Conservation (phyloP, 1,140 invertebrate species). For the Trigoniulus corallinus region DNA sequence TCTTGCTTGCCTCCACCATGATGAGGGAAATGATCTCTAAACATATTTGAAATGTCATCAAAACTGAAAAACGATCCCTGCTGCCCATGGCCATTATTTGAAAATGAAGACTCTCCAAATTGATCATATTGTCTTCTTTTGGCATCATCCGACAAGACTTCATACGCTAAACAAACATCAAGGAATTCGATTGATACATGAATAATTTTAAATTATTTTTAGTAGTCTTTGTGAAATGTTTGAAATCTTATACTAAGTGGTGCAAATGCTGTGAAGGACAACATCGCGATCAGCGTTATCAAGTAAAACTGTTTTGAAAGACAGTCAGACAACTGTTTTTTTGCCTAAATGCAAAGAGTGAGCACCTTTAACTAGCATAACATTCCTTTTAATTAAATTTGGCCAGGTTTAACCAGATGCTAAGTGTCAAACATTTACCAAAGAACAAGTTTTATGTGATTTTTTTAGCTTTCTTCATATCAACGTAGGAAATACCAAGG, state of each 20-base stretch:
- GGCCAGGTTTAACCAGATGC: no score
- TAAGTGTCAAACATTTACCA: no score
- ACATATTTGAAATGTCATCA: slow-evolving; percentile 22
- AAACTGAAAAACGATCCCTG: slow-evolving; percentile 18
- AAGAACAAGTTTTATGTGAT: neutral
- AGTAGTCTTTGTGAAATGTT: neutral
- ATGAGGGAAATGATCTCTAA: slow-evolving; percentile 16
- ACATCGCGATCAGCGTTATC: no score
- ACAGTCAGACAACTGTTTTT: no score
- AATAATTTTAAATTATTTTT: slow-evolving; percentile 4
- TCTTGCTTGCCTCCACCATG: slow-evolving; percentile 3
- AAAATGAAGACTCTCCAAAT: slow-evolving; percentile 16
- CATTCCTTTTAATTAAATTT: no score
- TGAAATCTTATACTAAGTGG: neutral
- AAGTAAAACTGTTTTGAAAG: no score
- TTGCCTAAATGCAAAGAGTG: no score
- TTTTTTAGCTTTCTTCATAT: neutral
- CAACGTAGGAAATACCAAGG: no score
- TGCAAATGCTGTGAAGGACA: no score
- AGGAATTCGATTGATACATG: slow-evolving; percentile 5
- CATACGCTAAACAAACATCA: slow-evolving; percentile 27
- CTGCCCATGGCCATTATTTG: slow-evolving; percentile 6
- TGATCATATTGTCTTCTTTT: slow-evolving; percentile 25
- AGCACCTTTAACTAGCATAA: no score
- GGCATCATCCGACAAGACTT: slow-evolving; percentile 24